Percentiles rank a stretch among this genome's conserved stretches.
These are phyloP conservation scores for Spongilla lacustris DNA, from an alignment of 37 sponge, comb jelly and placozoan genomes.

Conservation along the genomic window DNA sequence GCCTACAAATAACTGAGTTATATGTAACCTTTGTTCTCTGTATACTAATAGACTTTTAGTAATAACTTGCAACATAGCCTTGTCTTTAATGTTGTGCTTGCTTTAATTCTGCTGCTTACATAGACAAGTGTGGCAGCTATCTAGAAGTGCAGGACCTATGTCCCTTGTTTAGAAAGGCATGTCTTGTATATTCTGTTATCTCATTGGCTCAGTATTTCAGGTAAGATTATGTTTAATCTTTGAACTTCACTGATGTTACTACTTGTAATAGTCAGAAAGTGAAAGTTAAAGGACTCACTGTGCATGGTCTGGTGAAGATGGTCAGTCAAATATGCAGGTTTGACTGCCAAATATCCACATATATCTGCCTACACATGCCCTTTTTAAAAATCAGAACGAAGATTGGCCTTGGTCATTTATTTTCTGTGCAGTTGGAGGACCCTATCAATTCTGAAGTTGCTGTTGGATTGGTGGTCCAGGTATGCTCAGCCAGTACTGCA, in stretches of 20 bases:
- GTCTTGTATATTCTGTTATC: neutral
- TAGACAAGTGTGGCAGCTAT: neutral
- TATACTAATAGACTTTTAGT: too few relatives aligned
- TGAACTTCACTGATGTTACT: too few relatives aligned
- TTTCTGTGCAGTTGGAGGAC: neutral
- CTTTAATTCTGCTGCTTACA: too few relatives aligned
- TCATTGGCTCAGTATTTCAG: neutral
- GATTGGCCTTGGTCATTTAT: neutral
- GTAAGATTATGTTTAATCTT: neutral
- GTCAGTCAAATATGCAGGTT: neutral
- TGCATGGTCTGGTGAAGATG: neutral
- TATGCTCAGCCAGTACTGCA: neutral
- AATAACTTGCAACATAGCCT: too few relatives aligned
- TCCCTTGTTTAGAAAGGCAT: neutral
- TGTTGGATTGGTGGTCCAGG: neutral
- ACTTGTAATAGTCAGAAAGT: neutral
- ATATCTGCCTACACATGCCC: neutral
- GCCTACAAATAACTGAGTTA: too few relatives aligned
- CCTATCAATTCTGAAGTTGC: neutral
- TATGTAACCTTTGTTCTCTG: too few relatives aligned
- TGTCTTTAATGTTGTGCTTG: too few relatives aligned
- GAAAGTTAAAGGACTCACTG: neutral
- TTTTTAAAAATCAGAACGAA: neutral
- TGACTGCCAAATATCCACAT: neutral
- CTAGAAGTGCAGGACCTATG: neutral